Evolutionary conservation across 2,797 vertebrate genomes (phyloP), one percentile per base, ranked within the genome.

Genomic region (Molossus molossus): DNA sequence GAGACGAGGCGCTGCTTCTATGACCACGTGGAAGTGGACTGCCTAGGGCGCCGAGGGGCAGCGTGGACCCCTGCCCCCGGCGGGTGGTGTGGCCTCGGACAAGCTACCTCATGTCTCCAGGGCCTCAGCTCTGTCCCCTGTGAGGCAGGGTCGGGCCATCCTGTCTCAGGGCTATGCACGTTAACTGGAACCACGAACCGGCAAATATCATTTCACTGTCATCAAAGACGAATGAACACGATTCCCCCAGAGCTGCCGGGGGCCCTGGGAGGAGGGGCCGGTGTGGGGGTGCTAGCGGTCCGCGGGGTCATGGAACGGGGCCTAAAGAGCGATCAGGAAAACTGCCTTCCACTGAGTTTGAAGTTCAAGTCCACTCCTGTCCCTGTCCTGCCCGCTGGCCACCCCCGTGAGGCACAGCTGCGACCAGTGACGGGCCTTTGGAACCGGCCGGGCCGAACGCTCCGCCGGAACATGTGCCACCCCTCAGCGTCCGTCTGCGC

Each of bases 21-120:
- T 4, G 10, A n/a, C 6, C 27, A 27, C 9, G 0, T 0, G 25
- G 37, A 6, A 12, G 17, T 10, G 15, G 45, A 69, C 21, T 1
- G 0, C 75, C 17, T 0, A 6, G 25, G 5, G 5, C 17, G 72
- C 29, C 57, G 1, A 29, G 45, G n/a, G 33, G 33, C 33, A 33
- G 33, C 33, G 33, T 33, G 33, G 33, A 33, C 33, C 33, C 33
- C 33, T 18, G 57, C 69, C 79, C 7, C 75, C 27, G 21, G 10
- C 8, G 25, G 18, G 86, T 62, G 81, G n/a, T 85, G 90, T 9
- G 53, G 33, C 75, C 75, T 8, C 1, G 6, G 75, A 25, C 55
- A 72, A 58, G 58, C 48, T 11, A n/a, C 82, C 29, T 40, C 25
- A n/a, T 18, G 11, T 64, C 57, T 84, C 62, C 62, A 70, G 50